Conservation (phyloP, 2,113 vertebrate genomes). For the Tychaedon coryphoeus region DNA sequence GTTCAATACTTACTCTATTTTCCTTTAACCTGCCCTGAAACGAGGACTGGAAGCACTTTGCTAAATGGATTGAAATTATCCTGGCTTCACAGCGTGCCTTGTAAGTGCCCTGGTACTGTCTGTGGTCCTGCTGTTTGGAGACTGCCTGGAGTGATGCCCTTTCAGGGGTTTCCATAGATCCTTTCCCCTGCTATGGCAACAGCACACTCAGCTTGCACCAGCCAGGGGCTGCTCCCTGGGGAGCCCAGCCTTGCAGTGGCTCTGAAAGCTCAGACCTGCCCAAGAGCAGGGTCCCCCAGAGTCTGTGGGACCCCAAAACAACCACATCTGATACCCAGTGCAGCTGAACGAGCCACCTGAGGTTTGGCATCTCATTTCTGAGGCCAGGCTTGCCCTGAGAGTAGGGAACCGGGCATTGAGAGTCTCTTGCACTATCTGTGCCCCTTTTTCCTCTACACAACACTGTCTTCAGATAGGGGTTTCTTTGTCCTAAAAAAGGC, state of each 20-base stretch:
- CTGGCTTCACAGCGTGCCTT: neutral
- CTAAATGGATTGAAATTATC: slow-evolving; percentile 65
- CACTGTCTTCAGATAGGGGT: neutral
- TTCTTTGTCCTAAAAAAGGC: neutral
- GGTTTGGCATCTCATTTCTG: neutral
- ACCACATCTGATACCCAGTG: neutral
- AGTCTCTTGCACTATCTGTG: neutral
- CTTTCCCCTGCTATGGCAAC: slow-evolving; percentile 37
- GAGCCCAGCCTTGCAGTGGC: neutral
- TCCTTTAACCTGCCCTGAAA: slow-evolving; percentile 36
- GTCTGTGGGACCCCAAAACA: neutral
- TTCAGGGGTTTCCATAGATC: slow-evolving; percentile 59
- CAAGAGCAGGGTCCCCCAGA: accelerated
- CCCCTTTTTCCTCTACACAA: accelerated
- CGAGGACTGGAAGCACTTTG: slow-evolving; percentile 39
- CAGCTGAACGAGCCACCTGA: neutral
- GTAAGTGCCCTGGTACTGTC: slow-evolving; percentile 8
- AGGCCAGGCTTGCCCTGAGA: neutral
- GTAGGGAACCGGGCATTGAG: accelerated
- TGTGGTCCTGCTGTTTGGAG: neutral
- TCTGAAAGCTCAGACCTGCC: neutral
- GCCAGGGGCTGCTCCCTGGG: neutral
- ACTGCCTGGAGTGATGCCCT: neutral
- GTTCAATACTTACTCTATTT: slow-evolving; percentile 40
- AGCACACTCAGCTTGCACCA: neutral